Evolutionary conservation across 1,140 invertebrate species (phyloP).

Genomic region (Dendrolimus punctatus): DNA sequence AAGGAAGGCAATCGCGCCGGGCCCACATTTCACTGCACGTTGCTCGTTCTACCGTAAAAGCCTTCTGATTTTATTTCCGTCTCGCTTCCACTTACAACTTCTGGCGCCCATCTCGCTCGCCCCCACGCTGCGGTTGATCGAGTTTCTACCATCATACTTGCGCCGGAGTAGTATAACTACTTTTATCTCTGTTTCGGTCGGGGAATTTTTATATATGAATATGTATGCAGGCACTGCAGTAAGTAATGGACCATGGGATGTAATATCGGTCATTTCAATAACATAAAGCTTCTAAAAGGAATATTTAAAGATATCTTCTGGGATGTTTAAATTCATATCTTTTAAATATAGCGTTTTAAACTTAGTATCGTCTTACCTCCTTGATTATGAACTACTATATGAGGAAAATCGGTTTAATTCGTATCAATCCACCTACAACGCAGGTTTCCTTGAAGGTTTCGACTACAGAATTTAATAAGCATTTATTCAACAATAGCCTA

Average conservation of each 20-base stretch:
- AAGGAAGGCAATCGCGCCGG: conserved; percentile 47
- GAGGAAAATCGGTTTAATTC: too few species aligned
- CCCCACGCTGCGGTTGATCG: conserved; percentile 52
- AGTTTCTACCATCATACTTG: conserved; percentile 68
- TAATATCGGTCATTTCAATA: conserved; percentile 52
- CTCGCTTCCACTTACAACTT: conserved; percentile 25
- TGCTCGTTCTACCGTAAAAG: conserved; percentile 68
- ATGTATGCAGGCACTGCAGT: conserved; percentile 56
- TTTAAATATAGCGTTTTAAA: conserved; percentile 13
- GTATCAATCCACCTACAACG: too few species aligned
- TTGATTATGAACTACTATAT: too few species aligned
- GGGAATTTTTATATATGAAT: conserved; percentile 62
- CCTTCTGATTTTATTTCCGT: conserved; percentile 50
- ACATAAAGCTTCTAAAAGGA: conserved; percentile 39
- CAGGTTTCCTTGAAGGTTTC: too few species aligned
- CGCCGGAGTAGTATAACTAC: conserved; percentile 63
- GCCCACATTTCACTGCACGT: conserved; percentile 64
- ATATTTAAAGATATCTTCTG: conserved; percentile 20
- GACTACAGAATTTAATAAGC: too few species aligned
- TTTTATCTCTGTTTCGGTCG: conserved; percentile 60
- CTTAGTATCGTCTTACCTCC: neutral
- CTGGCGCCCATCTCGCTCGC: conserved; percentile 31
- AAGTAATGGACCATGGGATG: conserved; percentile 41
- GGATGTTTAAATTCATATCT: conserved; percentile 19
- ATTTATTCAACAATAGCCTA: too few species aligned